Evolutionary conservation across 2,888 invertebrate genomes (phyloP).

Genomic region (Fabriciana adippe): DNA sequence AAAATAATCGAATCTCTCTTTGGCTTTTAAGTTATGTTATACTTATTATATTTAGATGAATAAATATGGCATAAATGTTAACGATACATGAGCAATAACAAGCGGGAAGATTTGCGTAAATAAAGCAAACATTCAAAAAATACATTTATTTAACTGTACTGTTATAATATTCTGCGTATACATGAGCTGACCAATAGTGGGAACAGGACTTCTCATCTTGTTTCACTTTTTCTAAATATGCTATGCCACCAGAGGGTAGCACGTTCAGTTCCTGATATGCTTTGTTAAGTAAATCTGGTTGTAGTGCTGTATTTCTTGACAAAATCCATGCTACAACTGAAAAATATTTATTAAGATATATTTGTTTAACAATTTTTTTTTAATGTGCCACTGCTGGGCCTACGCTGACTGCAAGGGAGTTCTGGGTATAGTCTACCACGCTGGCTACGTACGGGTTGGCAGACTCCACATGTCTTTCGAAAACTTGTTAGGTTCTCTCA

Average conservation of each 20-base stretch:
- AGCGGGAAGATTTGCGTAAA: background rate
- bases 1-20: no score
- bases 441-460: no score
- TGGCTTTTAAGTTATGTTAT: no score
- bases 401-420: no score
- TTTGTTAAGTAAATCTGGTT: constrained; percentile 46
- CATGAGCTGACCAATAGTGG: constrained; percentile 66
- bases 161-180: constrained; percentile 51
- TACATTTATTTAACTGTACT: constrained; percentile 6
- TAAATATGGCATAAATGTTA: no score
- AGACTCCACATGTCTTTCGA: no score
- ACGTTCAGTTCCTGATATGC: constrained; percentile 53
- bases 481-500: no score
- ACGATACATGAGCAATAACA: no score
- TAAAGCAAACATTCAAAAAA: background rate
- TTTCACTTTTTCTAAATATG: constrained; percentile 57
- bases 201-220: constrained; percentile 54
- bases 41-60: no score
- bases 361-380: no score
- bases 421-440: no score
- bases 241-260: constrained; percentile 56
- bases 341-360: constrained; percentile 26
- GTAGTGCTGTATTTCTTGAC: constrained; percentile 53
- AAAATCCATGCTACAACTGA: constrained; percentile 72
- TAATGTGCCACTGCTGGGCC: no score